phyloP scores from a whole-genome alignment of 2,113 vertebrate genomes.

The Piprites chloris region DNA sequence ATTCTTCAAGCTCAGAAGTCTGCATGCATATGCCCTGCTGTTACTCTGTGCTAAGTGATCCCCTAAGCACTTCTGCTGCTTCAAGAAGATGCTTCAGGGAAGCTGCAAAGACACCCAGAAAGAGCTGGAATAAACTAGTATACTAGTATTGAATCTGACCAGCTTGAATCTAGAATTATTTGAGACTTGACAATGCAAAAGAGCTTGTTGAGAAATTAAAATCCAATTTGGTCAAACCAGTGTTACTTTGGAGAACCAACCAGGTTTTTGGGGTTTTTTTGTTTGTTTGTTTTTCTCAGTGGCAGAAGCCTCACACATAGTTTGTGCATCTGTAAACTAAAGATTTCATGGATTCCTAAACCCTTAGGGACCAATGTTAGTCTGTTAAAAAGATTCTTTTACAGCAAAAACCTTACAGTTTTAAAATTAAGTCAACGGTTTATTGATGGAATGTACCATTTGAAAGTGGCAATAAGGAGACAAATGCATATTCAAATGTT shows the following conservation, averaged over 20 bases:
- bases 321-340: background rate
- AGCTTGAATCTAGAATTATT: background rate
- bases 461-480: background rate
- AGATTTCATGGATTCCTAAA: background rate
- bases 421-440: background rate
- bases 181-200: background rate
- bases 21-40: background rate
- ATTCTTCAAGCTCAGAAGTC: background rate
- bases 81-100: background rate
- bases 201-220: background rate
- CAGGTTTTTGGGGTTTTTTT: background rate
- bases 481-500: conserved; percentile 47
- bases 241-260: background rate
- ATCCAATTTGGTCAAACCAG: background rate
- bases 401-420: background rate
- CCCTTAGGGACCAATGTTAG: background rate
- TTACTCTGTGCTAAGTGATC: background rate
- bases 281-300: background rate
- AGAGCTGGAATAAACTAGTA: background rate
- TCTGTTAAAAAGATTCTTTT: background rate
- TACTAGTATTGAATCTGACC: background rate
- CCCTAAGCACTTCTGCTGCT: background rate
- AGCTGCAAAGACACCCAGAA: background rate
- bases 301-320: background rate
- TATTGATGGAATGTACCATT: conserved; percentile 9